Base-by-base conservation (phyloP, 37 sponge, comb jelly and placozoan genomes). In the Tethya wilhelma region DNA sequence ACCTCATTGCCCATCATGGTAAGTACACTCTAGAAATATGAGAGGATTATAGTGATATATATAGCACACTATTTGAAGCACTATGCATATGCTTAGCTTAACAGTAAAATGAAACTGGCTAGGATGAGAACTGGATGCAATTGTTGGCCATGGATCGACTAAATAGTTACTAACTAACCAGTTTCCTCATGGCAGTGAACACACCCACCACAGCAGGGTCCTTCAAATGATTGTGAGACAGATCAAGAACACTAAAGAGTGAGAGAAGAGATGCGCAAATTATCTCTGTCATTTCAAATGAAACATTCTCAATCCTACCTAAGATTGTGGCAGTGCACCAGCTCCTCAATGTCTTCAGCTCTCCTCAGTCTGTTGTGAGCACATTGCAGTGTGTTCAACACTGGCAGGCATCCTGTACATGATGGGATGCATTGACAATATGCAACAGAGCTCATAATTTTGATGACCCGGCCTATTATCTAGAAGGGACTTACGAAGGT, bases 1-100 rank as follows among this genome's bases (percentile, higher is more conserved):
- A 96, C 93, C 32, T 89, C 87, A 67, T 98, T 98, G 0, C 95
- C 99, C 76, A 79, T 96, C 53, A 98, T 75, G 42, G 88, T 94
- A n/a, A 98, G 82, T 0, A 98, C 99, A 73, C 88, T 41, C 96
- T 95, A 59, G 4, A 44, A n/a, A n/a, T n/a, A n/a, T n/a, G n/a
- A n/a, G n/a, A n/a, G n/a, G n/a, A n/a, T n/a, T n/a, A n/a, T n/a
- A n/a, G n/a, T n/a, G n/a, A n/a, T n/a, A n/a, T n/a, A n/a, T n/a
- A n/a, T n/a, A n/a, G n/a, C n/a, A n/a, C n/a, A n/a, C n/a, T n/a
- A n/a, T n/a, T n/a, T n/a, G n/a, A n/a, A n/a, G n/a, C n/a, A n/a
- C n/a, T n/a, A n/a, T n/a, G n/a, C n/a, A n/a, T n/a, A n/a, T n/a
- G n/a, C n/a, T n/a, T n/a, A n/a, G n/a, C n/a, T n/a, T n/a, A n/a